A percentile compares a stretch with the other conserved stretches of the same genome.
These are phyloP conservation scores for Temnothorax rugatulus DNA, from an alignment of 2,888 invertebrate species.

Conservation along the genomic window DNA sequence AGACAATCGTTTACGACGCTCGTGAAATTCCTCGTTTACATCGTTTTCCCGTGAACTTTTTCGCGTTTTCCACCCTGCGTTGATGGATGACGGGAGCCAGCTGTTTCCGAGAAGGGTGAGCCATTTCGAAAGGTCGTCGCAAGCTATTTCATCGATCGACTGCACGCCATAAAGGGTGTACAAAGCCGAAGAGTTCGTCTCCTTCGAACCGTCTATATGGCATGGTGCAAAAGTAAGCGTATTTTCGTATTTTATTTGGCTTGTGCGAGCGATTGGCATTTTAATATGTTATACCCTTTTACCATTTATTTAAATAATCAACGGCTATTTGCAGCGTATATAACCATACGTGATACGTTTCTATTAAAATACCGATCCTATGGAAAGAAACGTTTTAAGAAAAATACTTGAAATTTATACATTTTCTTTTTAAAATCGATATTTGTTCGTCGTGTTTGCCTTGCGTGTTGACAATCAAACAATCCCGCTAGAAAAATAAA, in stretches of 20 bases:
- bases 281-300: background rate
- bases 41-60: constrained; percentile 59
- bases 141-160: constrained; percentile 73
- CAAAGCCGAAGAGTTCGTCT: constrained; percentile 57
- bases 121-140: constrained; percentile 74
- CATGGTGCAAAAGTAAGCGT: constrained; percentile 68
- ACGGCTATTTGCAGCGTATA: background rate
- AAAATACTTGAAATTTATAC: background rate
- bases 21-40: constrained; percentile 1
- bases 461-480: background rate
- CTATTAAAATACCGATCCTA: background rate
- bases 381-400: background rate
- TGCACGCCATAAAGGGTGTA: constrained; percentile 67
- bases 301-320: background rate
- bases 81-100: constrained; percentile 76
- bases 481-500: background rate
- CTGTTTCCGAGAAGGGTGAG: constrained; percentile 74
- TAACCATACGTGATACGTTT: background rate
- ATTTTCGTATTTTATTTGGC: constrained; percentile 6
- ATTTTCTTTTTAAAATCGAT: background rate
- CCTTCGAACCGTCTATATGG: constrained; percentile 46
- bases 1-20: background rate
- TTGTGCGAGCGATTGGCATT: background rate
- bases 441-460: background rate
- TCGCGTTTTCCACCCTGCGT: constrained; percentile 66